Evolutionary conservation across 1,140 invertebrate species (phyloP), one percentile per base, ranked within the genome.

Genomic region (Bombus turneri): DNA sequence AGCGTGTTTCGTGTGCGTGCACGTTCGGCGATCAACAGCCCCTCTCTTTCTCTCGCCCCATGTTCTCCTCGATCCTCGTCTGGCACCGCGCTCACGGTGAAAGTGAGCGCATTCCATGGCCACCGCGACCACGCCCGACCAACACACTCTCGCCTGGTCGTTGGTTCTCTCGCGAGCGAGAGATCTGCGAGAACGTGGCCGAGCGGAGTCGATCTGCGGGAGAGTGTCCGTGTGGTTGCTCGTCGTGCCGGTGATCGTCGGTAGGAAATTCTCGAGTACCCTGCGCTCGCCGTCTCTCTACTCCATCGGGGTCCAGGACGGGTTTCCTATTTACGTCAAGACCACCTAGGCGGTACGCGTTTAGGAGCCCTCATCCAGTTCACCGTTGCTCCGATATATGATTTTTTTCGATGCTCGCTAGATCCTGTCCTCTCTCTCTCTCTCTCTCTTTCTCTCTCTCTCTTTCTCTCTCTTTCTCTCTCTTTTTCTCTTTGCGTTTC

Each of bases 21-120:
- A 88, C 87, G 72, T 86, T 88, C 82, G 86, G 76, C 62, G 87
- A 88, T 80, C 74, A 69, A 81, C 34, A 31, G 34, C 79, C 59
- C 59, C 28, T 84, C 78, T 79, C 74, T 83, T 73, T 81, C 69
- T 86, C 81, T 59, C 76, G 81, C 79, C 66, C 75, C 59, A 34
- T 86, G 74, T 69, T 81, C 88, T 87, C 84, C 73, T 73, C 86
- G 71, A 73, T 78, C 79, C 80, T 88, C 79, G 86, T 90, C 88
- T 81, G n/a, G 73, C 53, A 59, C 87, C 78, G 85, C 74, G 92
- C 88, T 92, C 90, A 87, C 92, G 94, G 95, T 95, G 95, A 95
- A 95, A 95, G 95, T 95, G 95, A 95, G 94, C 95, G 95, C 94
- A 95, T 95, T 95, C 95, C 95, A 94, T 94, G 94, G 94, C 94